These are phyloP conservation scores for Prionace glauca DNA, from an alignment of 2,797 vertebrate genomes.

Conservation along the genomic window DNA sequence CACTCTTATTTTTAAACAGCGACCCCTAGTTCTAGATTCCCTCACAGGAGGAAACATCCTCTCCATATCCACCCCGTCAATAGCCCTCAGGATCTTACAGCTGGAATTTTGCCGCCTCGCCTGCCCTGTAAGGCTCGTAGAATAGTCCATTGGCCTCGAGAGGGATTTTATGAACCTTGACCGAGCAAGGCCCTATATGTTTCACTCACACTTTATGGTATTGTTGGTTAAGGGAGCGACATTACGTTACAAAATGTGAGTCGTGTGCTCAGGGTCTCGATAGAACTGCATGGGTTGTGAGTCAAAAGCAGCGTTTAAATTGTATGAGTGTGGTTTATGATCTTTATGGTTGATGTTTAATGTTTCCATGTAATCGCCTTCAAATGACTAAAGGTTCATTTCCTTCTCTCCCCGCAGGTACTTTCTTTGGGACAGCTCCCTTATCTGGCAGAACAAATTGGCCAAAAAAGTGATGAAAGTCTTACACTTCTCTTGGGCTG, in stretches of 20 bases:
- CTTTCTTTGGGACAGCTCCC: background rate
- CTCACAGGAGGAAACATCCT: no score
- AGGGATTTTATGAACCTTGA: no score
- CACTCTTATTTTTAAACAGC: no score
- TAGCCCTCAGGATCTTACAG: no score
- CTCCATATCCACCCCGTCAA: no score
- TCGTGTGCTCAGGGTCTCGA: background rate
- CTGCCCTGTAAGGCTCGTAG: no score
- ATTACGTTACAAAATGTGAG: background rate
- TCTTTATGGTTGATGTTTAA: background rate
- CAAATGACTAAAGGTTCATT: background rate
- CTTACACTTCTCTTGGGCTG: constrained; percentile 58
- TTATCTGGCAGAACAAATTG: background rate
- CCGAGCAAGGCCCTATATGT: no score
- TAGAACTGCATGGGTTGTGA: background rate
- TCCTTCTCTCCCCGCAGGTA: background rate
- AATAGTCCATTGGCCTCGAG: no score
- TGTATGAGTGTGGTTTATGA: background rate
- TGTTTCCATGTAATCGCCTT: background rate
- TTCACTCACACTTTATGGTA: background rate
- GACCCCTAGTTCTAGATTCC: no score
- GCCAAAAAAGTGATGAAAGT: constrained; percentile 39
- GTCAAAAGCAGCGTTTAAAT: background rate
- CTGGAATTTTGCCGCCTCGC: no score
- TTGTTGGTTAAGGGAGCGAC: background rate